Evolutionary conservation across 2,797 vertebrate genomes (phyloP).

Genomic region (Channallabes apus): DNA sequence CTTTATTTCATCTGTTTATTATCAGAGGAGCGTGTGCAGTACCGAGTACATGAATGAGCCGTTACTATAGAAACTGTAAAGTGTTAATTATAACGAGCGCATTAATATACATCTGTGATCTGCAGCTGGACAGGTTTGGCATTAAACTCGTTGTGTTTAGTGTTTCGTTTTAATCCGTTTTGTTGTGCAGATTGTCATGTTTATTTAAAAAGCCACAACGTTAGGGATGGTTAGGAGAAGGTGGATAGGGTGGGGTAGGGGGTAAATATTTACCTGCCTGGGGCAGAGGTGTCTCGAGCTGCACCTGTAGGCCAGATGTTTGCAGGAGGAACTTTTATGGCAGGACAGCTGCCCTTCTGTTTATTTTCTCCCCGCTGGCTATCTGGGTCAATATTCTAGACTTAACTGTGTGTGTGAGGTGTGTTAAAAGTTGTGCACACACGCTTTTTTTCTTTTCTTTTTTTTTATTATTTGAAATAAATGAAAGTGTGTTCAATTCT

Average conservation of each 20-base stretch:
- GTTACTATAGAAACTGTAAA: neutral
- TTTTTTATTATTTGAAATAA: neutral
- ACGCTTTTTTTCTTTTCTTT: neutral
- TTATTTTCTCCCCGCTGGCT: slow-evolving; percentile 18
- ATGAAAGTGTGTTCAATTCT: neutral
- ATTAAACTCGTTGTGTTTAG: neutral
- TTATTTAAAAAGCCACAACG: slow-evolving; percentile 68
- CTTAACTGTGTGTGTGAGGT: neutral
- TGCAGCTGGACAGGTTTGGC: too few species aligned
- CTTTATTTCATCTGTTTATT: too few species aligned
- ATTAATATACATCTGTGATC: neutral
- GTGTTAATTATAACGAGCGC: neutral
- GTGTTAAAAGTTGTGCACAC: too few species aligned
- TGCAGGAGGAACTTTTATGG: slow-evolving; percentile 32
- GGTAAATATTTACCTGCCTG: slow-evolving; percentile 63
- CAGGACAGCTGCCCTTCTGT: slow-evolving; percentile 25
- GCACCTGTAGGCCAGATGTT: slow-evolving; percentile 68
- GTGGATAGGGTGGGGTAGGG: slow-evolving; percentile 19
- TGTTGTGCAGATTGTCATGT: slow-evolving; percentile 37
- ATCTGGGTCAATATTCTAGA: slow-evolving; percentile 2
- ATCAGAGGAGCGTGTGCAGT: too few species aligned
- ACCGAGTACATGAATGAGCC: neutral
- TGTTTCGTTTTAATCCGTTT: neutral
- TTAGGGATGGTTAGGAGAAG: slow-evolving; percentile 6
- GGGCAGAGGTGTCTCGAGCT: slow-evolving; percentile 53